These are phyloP conservation scores for Myioborus miniatus DNA, from an alignment of 2,797 vertebrate species.

Conservation along the genomic window DNA sequence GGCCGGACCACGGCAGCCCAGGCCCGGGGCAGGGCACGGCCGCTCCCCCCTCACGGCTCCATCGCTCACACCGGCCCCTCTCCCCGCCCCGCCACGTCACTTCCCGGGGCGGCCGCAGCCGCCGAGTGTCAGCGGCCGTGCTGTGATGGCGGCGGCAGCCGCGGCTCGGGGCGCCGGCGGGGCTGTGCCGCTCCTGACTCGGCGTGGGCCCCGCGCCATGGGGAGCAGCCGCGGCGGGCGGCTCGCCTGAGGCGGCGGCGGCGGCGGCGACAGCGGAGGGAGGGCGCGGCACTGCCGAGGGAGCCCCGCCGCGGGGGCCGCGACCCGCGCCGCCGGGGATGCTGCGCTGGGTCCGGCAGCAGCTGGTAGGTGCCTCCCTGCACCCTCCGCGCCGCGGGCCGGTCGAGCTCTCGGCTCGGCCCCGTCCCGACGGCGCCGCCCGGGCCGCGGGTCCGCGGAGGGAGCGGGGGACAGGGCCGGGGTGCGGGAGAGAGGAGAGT, in stretches of 20 bases:
- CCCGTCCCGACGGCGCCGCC: background rate
- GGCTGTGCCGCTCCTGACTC: constrained; percentile 9
- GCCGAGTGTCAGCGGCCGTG: background rate
- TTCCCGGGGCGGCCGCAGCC: constrained; percentile 49
- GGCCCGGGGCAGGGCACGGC: background rate
- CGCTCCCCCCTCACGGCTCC: background rate
- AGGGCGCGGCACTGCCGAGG: background rate
- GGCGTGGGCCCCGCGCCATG: constrained; percentile 26
- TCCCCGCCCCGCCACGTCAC: constrained; percentile 45
- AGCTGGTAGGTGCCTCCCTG: constrained; percentile 85
- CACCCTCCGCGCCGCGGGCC: background rate
- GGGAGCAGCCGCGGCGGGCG: background rate
- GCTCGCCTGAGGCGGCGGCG: constrained; percentile 43
- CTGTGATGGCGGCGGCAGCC: constrained; percentile 36
- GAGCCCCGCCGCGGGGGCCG: background rate
- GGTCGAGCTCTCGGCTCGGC: background rate
- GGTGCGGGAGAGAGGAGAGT: background rate
- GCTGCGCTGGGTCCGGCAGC: constrained; percentile 94
- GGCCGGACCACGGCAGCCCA: rapidly evolving
- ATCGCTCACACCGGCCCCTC: rapidly evolving
- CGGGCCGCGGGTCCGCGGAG: background rate
- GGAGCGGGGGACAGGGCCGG: background rate
- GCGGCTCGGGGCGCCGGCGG: background rate
- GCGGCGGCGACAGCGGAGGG: constrained; percentile 18
- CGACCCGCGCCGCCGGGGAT: constrained; percentile 73